Percentiles rank a stretch among this genome's conserved stretches.
These are phyloP conservation scores for Calliphora vicina DNA, from an alignment of 1,140 invertebrate genomes.

Conservation along the genomic window DNA sequence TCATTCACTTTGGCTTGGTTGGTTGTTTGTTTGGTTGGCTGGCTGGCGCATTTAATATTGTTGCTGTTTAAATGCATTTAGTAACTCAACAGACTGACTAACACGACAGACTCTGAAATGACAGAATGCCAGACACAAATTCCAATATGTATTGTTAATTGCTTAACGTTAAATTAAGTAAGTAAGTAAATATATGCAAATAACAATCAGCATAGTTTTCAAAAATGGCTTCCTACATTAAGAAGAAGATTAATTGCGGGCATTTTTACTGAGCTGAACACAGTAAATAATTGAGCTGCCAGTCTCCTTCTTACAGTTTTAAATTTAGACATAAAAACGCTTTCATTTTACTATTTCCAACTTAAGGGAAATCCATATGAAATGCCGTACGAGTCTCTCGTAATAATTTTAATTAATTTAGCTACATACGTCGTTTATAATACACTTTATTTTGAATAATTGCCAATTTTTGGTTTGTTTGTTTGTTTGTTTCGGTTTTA, in stretches of 20 bases:
- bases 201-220: neutral
- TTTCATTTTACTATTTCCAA: neutral
- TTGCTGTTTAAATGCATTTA: no score
- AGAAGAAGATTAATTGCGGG: neutral
- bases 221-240: neutral
- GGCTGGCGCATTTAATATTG: neutral
- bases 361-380: neutral
- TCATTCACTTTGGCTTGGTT: neutral
- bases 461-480: conserved; percentile 23
- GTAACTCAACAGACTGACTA: no score
- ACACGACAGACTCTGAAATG: no score
- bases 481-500: neutral
- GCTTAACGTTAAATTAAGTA: neutral
- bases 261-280: neutral
- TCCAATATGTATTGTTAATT: neutral
- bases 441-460: neutral
- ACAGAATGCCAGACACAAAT: neutral
- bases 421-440: neutral
- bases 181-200: no score
- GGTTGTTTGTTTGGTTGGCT: neutral
- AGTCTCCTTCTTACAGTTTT: neutral
- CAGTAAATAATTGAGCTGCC: no score
- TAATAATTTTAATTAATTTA: neutral
- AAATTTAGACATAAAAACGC: neutral
- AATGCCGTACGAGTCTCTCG: neutral